A percentile compares a stretch with the other conserved stretches of the same genome.
phyloP scores from a whole-genome alignment of 1,140 invertebrate genomes.

The Episyrphus balteatus region DNA sequence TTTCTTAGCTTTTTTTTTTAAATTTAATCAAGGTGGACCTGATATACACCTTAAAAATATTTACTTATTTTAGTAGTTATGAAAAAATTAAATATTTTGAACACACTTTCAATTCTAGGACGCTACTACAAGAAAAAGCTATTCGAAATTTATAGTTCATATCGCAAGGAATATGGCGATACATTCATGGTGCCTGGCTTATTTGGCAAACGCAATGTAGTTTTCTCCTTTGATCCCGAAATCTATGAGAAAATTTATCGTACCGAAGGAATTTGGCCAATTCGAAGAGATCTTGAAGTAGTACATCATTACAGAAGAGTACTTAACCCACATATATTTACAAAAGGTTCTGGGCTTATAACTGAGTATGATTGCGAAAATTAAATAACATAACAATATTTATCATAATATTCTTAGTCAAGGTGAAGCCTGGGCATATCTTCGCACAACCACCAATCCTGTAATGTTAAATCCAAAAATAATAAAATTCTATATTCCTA shows the following conservation, averaged over 20 bases:
- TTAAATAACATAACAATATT: not conserved
- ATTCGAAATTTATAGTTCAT: too few relatives aligned
- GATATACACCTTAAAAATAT: too few relatives aligned
- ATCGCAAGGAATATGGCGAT: slow-evolving; percentile 20
- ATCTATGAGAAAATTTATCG: slow-evolving; percentile 31
- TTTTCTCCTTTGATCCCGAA: slow-evolving; percentile 26
- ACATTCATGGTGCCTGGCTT: slow-evolving; percentile 28
- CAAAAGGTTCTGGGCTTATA: slow-evolving; percentile 10
- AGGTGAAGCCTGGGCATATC: not conserved
- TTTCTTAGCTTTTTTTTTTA: too few relatives aligned
- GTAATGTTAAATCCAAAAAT: slow-evolving; percentile 34
- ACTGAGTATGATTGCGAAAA: not conserved
- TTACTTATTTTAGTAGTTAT: not conserved
- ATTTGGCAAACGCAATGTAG: slow-evolving; percentile 10
- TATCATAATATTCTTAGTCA: not conserved
- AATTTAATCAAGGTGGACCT: too few relatives aligned
- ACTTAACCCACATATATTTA: slow-evolving; percentile 16
- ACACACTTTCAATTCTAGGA: not conserved
- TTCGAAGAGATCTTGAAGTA: slow-evolving; percentile 22
- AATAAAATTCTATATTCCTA: slow-evolving; percentile 26
- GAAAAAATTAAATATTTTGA: not conserved
- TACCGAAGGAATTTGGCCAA: slow-evolving; percentile 30
- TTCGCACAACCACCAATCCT: slow-evolving; percentile 18
- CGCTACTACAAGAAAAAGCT: not conserved
- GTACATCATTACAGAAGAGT: slow-evolving; percentile 25